Evolutionary conservation across 2,797 vertebrate species (phyloP).

Genomic region (Brachyrhaphis roseni): DNA sequence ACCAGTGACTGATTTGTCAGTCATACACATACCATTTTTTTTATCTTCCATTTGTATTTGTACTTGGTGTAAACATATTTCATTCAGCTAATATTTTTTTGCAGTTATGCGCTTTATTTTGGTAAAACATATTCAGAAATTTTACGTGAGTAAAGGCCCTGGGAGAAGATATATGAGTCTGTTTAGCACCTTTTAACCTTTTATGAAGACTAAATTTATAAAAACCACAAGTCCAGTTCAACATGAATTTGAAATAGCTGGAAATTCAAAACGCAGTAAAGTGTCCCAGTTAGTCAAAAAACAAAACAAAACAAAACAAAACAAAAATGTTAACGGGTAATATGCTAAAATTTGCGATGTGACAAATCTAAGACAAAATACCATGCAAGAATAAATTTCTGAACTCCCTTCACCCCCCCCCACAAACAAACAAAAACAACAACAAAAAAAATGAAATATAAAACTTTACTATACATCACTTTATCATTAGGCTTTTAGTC

Average conservation of each 20-base stretch:
- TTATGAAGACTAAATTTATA: not conserved
- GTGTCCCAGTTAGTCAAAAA: not conserved
- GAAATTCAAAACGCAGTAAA: not conserved
- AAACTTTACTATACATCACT: not conserved
- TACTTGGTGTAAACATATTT: too few species aligned
- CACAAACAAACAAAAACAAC: not conserved
- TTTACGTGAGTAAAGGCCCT: not conserved
- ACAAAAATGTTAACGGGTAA: not conserved
- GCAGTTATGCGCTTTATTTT: not conserved
- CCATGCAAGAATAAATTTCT: not conserved
- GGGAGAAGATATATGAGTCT: not conserved
- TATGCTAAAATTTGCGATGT: not conserved
- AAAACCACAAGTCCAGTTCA: not conserved
- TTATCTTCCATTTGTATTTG: too few species aligned
- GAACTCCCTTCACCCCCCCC: not conserved
- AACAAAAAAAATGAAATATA: not conserved
- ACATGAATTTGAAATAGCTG: not conserved
- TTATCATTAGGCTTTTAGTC: not conserved
- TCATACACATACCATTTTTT: too few species aligned
- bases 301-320: too few species aligned
- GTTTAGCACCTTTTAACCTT: not conserved
- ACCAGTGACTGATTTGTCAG: too few species aligned
- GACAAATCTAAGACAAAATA: not conserved
- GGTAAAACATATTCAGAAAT: not conserved
- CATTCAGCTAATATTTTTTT: not conserved